A percentile compares a stretch with the other conserved stretches of the same genome.
Conservation (phyloP, 2,797 vertebrate genomes). For the Zenarchopterus dispar region DNA sequence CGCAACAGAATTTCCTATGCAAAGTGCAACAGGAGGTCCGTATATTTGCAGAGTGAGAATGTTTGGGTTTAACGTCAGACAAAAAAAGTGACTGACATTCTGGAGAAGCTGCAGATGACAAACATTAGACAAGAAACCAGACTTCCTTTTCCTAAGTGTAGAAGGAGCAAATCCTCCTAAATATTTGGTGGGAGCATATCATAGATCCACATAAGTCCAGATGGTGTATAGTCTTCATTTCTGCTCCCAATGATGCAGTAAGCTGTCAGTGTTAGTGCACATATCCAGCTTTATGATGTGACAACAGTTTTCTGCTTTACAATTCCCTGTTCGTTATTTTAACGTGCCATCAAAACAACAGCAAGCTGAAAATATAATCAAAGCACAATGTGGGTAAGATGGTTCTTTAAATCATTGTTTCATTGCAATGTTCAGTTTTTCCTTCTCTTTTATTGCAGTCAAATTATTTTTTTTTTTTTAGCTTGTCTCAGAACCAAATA, state of each 20-base stretch:
- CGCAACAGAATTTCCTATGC: background rate
- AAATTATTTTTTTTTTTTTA: background rate
- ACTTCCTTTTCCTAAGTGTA: background rate
- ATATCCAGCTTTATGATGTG: background rate
- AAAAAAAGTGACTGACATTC: background rate
- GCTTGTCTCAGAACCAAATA: too few relatives aligned
- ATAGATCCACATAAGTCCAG: background rate
- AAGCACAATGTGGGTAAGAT: too few relatives aligned
- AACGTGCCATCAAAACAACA: background rate
- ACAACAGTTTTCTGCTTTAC: background rate
- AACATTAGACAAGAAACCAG: background rate
- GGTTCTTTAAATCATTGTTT: background rate
- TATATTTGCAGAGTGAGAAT: background rate
- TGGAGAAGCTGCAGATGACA: background rate
- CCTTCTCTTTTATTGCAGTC: background rate
- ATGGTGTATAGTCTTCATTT: background rate
- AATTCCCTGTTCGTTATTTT: background rate
- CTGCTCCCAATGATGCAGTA: background rate
- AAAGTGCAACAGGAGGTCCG: slow-evolving; percentile 2
- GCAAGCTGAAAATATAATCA: background rate
- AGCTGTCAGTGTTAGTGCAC: background rate
- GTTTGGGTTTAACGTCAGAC: background rate
- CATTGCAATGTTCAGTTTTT: background rate
- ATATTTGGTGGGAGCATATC: background rate
- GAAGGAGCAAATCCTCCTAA: background rate